These are phyloP conservation scores for Phainopepla nitens DNA, from an alignment of 2,113 vertebrate species.

Conservation along the genomic window DNA sequence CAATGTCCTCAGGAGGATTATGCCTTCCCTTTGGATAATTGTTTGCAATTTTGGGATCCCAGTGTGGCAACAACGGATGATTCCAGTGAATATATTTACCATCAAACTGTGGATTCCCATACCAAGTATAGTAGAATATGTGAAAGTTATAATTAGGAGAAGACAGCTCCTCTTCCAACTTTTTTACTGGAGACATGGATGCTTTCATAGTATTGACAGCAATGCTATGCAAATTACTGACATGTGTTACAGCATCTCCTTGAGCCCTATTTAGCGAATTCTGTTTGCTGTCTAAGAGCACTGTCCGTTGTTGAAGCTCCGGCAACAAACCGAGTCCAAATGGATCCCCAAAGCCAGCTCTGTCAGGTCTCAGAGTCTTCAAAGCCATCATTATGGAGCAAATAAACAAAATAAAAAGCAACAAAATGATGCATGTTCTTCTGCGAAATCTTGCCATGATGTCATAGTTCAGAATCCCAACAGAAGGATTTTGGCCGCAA, in stretches of 20 bases:
- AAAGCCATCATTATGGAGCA: slow-evolving; percentile 85
- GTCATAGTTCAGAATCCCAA: slow-evolving; percentile 74
- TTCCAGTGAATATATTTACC: slow-evolving; percentile 97
- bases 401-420: slow-evolving; percentile 81
- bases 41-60: slow-evolving; percentile 88
- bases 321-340: slow-evolving; percentile 76
- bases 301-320: slow-evolving; percentile 59
- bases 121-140: slow-evolving; percentile 94
- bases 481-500: slow-evolving; percentile 39
- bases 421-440: slow-evolving; percentile 83
- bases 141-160: slow-evolving; percentile 91
- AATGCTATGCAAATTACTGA: slow-evolving; percentile 17
- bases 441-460: slow-evolving; percentile 91
- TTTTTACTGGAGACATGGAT: slow-evolving; percentile 47
- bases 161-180: slow-evolving; percentile 71
- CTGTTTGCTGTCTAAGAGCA: slow-evolving; percentile 34
- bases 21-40: slow-evolving; percentile 87
- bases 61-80: slow-evolving; percentile 87
- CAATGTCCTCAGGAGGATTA: slow-evolving; percentile 90
- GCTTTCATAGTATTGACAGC: slow-evolving; percentile 54
- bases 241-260: slow-evolving; percentile 51
- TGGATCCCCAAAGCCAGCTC: slow-evolving; percentile 73
- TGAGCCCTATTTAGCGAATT: slow-evolving; percentile 17
- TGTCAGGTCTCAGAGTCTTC: slow-evolving; percentile 83
- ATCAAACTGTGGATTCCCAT: slow-evolving; percentile 89